Conservation (phyloP, 2,113 vertebrate species). For the Ameiurus melas region DNA sequence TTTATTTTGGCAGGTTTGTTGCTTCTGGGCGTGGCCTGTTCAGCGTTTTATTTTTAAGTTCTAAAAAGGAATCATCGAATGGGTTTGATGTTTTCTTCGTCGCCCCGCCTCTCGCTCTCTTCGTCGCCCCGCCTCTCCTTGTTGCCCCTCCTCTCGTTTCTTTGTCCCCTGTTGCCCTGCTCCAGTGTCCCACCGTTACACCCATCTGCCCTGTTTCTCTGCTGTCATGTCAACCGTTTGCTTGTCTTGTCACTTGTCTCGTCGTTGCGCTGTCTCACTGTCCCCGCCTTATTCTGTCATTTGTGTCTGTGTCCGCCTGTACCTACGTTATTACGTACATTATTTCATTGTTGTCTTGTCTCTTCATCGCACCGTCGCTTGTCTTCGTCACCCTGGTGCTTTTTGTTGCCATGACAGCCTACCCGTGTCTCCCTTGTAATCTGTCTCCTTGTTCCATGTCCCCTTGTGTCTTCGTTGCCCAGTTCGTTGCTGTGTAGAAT, state of each 20-base stretch:
- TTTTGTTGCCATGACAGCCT: neutral
- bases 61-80: neutral
- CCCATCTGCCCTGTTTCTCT: neutral
- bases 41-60: neutral
- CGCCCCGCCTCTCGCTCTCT: neutral
- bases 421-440: neutral
- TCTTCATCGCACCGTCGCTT: neutral
- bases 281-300: neutral
- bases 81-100: neutral
- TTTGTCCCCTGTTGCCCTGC: neutral
- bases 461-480: neutral
- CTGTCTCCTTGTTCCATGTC: neutral
- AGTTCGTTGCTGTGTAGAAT: neutral
- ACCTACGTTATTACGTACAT: too few relatives aligned
- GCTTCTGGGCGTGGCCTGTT: neutral
- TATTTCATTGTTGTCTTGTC: neutral
- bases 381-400: neutral
- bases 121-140: too few relatives aligned
- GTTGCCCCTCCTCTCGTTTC: neutral
- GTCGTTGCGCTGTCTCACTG: neutral
- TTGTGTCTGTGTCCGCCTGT: neutral
- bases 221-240: neutral
- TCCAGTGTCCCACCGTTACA: neutral
- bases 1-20: neutral
- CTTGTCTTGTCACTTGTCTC: neutral